A percentile compares a stretch with the other conserved stretches of the same genome.
Conservation (phyloP, 2,113 vertebrate species). For the Fulmarus glacialis region DNA sequence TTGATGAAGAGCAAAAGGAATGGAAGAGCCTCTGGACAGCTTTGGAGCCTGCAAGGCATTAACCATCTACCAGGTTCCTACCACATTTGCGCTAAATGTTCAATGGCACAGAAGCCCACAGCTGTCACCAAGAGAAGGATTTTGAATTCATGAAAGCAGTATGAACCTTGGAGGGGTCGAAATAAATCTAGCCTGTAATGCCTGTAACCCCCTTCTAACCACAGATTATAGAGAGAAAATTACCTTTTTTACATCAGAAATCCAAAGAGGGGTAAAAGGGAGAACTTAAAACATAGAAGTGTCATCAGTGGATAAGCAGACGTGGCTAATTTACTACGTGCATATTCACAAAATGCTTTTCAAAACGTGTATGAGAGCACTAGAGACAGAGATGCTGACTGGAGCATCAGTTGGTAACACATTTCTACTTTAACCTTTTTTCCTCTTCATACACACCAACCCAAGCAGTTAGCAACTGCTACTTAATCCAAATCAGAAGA, state of each 20-base stretch:
- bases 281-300: neutral
- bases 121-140: neutral
- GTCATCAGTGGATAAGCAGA: neutral
- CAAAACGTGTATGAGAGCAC: neutral
- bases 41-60: neutral
- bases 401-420: neutral
- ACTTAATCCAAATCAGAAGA: neutral
- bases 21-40: neutral
- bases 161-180: neutral
- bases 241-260: neutral
- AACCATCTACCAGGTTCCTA: neutral
- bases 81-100: neutral
- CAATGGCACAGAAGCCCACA: neutral
- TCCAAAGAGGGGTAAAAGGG: neutral
- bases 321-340: accelerated
- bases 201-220: neutral
- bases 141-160: neutral
- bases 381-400: neutral
- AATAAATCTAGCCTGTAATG: neutral
- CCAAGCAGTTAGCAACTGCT: neutral
- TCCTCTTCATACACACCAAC: neutral
- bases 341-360: neutral
- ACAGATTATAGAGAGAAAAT: neutral
- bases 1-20: neutral
- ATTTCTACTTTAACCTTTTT: neutral